A percentile compares a stretch with the other conserved stretches of the same genome.
Conservation (phyloP, 2,888 invertebrate species). For the Drosophila tripunctata region DNA sequence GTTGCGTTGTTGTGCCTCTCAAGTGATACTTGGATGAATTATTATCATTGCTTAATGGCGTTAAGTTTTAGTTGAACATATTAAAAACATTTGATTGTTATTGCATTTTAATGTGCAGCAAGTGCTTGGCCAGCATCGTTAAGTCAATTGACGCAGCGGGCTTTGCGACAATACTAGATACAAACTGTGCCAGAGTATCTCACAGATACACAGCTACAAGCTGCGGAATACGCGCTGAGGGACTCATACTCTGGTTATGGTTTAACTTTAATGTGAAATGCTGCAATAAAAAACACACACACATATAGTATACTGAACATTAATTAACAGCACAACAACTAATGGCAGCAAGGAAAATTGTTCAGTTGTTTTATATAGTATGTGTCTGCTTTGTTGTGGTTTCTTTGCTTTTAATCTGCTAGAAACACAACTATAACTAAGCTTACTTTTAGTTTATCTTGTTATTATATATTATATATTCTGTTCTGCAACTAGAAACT, state of each 20-base stretch:
- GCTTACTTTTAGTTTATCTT: no score
- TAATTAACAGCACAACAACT: constrained; percentile 61
- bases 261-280: constrained; percentile 30
- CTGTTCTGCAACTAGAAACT: no score
- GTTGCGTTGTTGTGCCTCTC: background rate
- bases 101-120: constrained; percentile 48
- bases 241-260: constrained; percentile 16
- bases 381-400: constrained; percentile 1
- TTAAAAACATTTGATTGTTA: constrained; percentile 30
- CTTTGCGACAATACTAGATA: constrained; percentile 7
- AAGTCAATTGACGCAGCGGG: constrained; percentile 55
- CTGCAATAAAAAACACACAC: constrained; percentile 47
- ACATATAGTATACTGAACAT: constrained; percentile 52
- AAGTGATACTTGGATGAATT: constrained; percentile 4
- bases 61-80: constrained; percentile 34
- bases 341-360: constrained; percentile 44
- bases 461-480: no score
- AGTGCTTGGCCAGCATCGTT: constrained; percentile 35
- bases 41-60: background rate
- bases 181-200: constrained; percentile 23
- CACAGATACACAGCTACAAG: constrained; percentile 29
- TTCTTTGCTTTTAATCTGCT: no score
- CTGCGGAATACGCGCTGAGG: background rate
- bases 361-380: constrained; percentile 52
- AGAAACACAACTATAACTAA: no score